Base-by-base conservation (phyloP, 2,888 invertebrate genomes). In the Scaptomyza cyrtandrae region DNA sequence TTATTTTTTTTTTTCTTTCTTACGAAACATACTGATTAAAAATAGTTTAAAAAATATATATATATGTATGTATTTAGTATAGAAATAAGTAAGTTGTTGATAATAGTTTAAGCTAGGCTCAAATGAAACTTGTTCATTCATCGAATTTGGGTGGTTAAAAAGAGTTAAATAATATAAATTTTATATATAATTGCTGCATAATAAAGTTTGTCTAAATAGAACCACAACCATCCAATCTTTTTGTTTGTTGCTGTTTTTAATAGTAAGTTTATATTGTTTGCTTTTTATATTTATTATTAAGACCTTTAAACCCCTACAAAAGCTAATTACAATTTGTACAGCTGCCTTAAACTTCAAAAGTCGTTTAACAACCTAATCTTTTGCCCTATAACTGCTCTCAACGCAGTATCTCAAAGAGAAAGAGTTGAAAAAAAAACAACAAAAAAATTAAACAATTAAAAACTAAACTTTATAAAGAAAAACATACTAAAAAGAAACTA, bases 181-280 rank as follows among this genome's bases (percentile, higher is more conserved):
- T n/a, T n/a, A n/a, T 41, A 16, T 56, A 53, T 54, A 46, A 19
- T 39, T 72, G 43, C 78, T 58, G 60, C 56, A 41, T 41, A 60
- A 64, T 45, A 73, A 50, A 55, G 53, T 50, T 64, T 53, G 44
- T 69, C 81, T 88, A 88, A 86, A 71, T 86, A 91, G 91, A 91
- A 60, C 91, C 92, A 91, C 91, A 93, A 93, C 93, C 93, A 92
- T 41, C 53, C 62, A 58, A 62, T 50, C 37, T 43, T 66, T 55
- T 27, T 43, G 49, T 52, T 53, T 53, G 6, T 29, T 56, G 37
- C 63, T 46, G 16, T 49, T 43, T 66, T 37, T n/a, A 37, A 37
- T 37, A 14, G 3, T 14, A 14, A 14, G 39, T 39, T 27, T 55
- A 48, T 58, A 44, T 50, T 49, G 39, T 52, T 57, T 57, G 14